phyloP scores from a whole-genome alignment of 2,888 invertebrate species.

The Pseudanteris insignis region DNA sequence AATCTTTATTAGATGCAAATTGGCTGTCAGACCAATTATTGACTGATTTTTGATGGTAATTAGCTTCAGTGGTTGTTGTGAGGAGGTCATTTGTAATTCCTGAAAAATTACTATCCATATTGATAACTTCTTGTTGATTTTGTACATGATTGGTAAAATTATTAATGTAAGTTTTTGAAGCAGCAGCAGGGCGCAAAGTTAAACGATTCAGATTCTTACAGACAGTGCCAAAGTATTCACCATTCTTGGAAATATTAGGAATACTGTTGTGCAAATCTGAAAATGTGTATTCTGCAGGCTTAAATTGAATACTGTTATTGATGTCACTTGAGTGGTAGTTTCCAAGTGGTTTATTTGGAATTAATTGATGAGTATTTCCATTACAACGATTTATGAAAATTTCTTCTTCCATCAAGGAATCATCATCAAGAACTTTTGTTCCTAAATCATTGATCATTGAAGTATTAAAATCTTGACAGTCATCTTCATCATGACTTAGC shows the following conservation, averaged over 20 bases:
- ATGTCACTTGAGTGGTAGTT: constrained; percentile 33
- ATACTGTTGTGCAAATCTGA: constrained; percentile 37
- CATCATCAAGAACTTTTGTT: constrained; percentile 74
- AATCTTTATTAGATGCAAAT: constrained; percentile 51
- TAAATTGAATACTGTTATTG: constrained; percentile 13
- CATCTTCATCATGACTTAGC: constrained; percentile 61
- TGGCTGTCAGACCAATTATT: constrained; percentile 53
- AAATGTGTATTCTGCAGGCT: constrained; percentile 19
- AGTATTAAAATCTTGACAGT: constrained; percentile 67
- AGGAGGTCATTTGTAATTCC: constrained; percentile 53
- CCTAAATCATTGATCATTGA: constrained; percentile 74
- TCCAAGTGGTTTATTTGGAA: constrained; percentile 16
- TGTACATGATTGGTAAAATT: constrained; percentile 47
- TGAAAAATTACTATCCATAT: constrained; percentile 45
- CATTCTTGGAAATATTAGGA: constrained; percentile 47
- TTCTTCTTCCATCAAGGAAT: constrained; percentile 62
- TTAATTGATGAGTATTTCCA: constrained; percentile 49
- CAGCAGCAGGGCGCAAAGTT: constrained; percentile 47
- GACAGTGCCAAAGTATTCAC: constrained; percentile 53
- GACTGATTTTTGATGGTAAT: constrained; percentile 47
- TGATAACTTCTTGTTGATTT: constrained; percentile 33
- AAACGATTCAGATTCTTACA: constrained; percentile 54
- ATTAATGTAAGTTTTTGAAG: constrained; percentile 49
- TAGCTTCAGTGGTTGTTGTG: constrained; percentile 49
- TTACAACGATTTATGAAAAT: constrained; percentile 53